Conservation (phyloP, 2,888 invertebrate species). For the Morpho deidamia region DNA sequence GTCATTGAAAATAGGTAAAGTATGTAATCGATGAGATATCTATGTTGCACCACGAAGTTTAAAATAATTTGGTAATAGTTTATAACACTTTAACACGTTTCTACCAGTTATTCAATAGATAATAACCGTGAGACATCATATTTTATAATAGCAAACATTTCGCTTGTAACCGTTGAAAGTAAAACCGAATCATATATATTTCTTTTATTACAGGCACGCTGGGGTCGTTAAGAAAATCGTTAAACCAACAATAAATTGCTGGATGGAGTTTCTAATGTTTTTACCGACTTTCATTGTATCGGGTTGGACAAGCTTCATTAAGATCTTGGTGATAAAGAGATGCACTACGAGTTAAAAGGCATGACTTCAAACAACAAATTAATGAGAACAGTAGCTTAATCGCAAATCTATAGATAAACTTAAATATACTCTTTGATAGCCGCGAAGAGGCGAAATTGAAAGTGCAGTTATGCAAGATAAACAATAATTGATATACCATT, state of each 20-base stretch:
- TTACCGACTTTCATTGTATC: conserved; percentile 20
- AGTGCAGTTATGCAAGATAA: conserved; percentile 1
- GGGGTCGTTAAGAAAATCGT: conserved; percentile 33
- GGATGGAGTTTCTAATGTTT: conserved; percentile 28
- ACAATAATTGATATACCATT: neutral
- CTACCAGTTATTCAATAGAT: neutral
- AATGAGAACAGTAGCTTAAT: neutral
- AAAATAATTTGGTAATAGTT: too few relatives aligned
- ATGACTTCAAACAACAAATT: too few relatives aligned
- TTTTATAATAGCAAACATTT: conserved; percentile 7
- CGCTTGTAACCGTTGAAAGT: conserved; percentile 26
- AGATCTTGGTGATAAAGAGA: neutral
- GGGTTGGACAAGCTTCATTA: conserved; percentile 14
- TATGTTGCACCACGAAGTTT: too few relatives aligned
- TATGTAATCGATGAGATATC: too few relatives aligned
- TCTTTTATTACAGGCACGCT: conserved; percentile 40
- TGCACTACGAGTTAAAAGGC: too few relatives aligned
- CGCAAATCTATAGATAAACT: neutral
- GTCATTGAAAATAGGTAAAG: too few relatives aligned
- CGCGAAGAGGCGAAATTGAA: conserved; percentile 3
- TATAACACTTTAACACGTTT: too few relatives aligned
- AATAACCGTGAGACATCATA: conserved; percentile 14
- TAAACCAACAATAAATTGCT: conserved; percentile 24
- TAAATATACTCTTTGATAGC: neutral
- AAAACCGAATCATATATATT: conserved; percentile 32